These are phyloP conservation scores for Kradibia gibbosae DNA, from an alignment of 1,140 invertebrate species.

Conservation along the genomic window DNA sequence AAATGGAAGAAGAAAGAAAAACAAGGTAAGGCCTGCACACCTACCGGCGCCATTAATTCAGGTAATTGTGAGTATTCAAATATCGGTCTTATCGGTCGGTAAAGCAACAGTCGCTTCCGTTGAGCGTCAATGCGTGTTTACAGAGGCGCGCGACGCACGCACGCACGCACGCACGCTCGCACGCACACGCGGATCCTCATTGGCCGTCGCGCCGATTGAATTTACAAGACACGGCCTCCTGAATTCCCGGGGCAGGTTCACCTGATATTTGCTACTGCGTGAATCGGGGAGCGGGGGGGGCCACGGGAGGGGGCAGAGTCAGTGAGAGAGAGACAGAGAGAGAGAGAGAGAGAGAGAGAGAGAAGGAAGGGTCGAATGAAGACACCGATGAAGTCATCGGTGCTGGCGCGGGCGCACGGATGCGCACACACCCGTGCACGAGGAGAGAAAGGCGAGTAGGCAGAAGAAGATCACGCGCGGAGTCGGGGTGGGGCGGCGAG, in stretches of 20 bases:
- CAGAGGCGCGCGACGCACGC: not conserved
- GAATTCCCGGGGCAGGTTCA: slow-evolving; percentile 19
- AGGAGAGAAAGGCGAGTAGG: no score
- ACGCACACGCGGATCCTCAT: not conserved
- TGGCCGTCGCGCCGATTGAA: not conserved
- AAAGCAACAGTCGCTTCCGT: slow-evolving; percentile 22
- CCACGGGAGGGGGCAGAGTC: no score
- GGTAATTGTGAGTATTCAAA: not conserved
- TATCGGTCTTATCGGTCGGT: slow-evolving; percentile 9
- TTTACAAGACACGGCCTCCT: slow-evolving; percentile 8
- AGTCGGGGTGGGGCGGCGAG: not conserved
- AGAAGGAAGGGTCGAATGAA: not conserved
- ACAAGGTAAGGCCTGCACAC: not conserved
- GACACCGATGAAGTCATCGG: slow-evolving; percentile 8
- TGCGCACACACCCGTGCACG: no score
- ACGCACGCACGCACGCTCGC: not conserved
- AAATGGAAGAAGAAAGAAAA: not conserved
- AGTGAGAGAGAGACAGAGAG: no score
- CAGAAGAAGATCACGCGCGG: slow-evolving; percentile 39
- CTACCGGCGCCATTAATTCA: not conserved
- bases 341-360: no score
- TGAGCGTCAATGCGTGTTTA: not conserved
- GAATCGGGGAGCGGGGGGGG: not conserved
- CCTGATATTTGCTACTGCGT: not conserved
- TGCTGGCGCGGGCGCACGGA: not conserved